Percentiles rank a stretch among this genome's conserved stretches.
Evolutionary conservation across 2,113 vertebrate species (phyloP).

Genomic region (Archilochus colubris): DNA sequence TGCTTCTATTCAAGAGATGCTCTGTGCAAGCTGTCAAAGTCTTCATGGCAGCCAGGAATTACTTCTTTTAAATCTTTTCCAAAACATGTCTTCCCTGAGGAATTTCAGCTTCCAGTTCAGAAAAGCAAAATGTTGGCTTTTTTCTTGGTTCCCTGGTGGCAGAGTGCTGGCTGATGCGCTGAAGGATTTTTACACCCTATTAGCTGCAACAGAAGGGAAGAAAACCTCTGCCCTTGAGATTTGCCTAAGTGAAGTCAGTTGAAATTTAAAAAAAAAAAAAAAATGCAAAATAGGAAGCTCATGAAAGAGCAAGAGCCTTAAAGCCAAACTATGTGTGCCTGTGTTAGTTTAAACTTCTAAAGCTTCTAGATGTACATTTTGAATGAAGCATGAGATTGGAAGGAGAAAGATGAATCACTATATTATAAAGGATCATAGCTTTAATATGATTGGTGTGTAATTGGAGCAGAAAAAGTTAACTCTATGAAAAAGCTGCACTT

Average conservation of each 20-base stretch:
- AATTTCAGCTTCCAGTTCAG: slow-evolving; percentile 25
- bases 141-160: background rate
- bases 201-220: background rate
- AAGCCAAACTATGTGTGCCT: background rate
- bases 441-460: slow-evolving; percentile 14
- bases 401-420: background rate
- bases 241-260: background rate
- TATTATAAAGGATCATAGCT: background rate
- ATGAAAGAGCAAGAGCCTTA: slow-evolving; percentile 23
- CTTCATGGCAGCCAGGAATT: slow-evolving; percentile 8
- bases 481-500: background rate
- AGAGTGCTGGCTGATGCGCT: background rate
- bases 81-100: background rate
- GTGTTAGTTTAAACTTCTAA: slow-evolving; percentile 27
- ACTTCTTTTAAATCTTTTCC: slow-evolving; percentile 29
- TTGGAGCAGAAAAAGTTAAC: slow-evolving; percentile 32
- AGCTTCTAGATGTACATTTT: background rate
- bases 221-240: slow-evolving; percentile 7
- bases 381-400: background rate
- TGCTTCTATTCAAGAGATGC: background rate
- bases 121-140: background rate
- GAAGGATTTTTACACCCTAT: slow-evolving; percentile 3
- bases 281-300: background rate
- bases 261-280: too few species aligned
- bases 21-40: background rate